Conservation (phyloP, 2,113 vertebrate genomes). For the Thalassoma bifasciatum region DNA sequence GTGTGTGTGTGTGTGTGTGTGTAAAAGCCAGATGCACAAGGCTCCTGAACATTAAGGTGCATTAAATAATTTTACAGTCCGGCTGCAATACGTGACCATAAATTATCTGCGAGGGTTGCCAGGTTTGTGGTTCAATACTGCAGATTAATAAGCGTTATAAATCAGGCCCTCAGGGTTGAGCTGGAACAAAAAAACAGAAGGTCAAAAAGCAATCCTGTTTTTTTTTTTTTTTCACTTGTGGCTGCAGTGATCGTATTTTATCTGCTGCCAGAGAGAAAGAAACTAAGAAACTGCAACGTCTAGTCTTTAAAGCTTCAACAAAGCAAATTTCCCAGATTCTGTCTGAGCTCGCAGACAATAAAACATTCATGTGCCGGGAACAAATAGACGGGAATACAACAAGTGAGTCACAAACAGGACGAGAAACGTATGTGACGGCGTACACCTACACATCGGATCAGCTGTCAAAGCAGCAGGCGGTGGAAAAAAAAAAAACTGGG, state of each 20-base stretch:
- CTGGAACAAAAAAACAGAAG: background rate
- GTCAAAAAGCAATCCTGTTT: background rate
- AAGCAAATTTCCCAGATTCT: background rate
- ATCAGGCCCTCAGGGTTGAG: background rate
- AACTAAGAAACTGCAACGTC: too few relatives aligned
- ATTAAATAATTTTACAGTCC: constrained; percentile 55
- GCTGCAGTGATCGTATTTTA: background rate
- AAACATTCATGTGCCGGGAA: too few relatives aligned
- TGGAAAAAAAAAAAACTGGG: background rate
- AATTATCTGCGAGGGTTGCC: constrained; percentile 18
- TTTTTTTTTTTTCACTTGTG: background rate
- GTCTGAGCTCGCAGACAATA: background rate
- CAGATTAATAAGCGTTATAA: background rate
- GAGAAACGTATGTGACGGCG: background rate
- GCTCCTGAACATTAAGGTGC: constrained; percentile 26
- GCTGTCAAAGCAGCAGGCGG: constrained; percentile 10
- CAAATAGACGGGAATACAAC: background rate
- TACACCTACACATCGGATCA: constrained; percentile 1
- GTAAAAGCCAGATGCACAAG: constrained; percentile 35
- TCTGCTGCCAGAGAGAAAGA: background rate
- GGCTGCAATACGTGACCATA: constrained; percentile 2
- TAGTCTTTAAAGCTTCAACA: background rate
- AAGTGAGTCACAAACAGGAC: background rate
- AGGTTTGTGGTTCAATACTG: background rate
- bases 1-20: constrained; percentile 21